phyloP scores from a whole-genome alignment of 2,113 vertebrate species.

The Chitala chitala region DNA sequence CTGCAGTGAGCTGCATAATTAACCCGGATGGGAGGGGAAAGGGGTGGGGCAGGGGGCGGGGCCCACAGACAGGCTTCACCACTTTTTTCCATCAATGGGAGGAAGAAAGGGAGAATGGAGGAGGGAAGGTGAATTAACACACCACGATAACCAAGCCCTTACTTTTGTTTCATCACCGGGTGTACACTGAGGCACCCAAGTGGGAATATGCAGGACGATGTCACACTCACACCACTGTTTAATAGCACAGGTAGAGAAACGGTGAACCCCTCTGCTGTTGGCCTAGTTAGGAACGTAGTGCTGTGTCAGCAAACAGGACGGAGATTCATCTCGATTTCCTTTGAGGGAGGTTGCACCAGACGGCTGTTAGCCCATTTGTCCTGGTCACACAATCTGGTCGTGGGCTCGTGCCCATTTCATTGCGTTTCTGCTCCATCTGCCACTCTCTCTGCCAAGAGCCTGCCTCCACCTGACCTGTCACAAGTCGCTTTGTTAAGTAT shows the following conservation, averaged over 20 bases:
- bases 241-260: neutral
- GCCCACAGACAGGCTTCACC: slow-evolving; percentile 16
- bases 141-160: neutral
- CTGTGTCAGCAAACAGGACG: neutral
- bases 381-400: neutral
- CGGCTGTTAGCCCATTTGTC: neutral
- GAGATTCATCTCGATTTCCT: neutral
- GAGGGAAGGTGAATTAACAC: neutral
- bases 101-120: neutral
- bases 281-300: neutral
- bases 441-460: neutral
- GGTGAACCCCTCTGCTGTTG: neutral
- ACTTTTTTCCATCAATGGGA: neutral
- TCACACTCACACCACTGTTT: neutral
- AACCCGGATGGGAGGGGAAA: slow-evolving; percentile 45
- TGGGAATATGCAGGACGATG: neutral
- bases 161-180: neutral
- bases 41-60: slow-evolving; percentile 52
- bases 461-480: neutral
- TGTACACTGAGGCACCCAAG: neutral
- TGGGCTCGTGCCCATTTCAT: neutral
- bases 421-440: neutral
- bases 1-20: slow-evolving; percentile 72
- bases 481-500: no score
- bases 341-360: neutral